Evolutionary conservation across 2,797 vertebrate genomes (phyloP).

Genomic region (Malacoctenus gilli): DNA sequence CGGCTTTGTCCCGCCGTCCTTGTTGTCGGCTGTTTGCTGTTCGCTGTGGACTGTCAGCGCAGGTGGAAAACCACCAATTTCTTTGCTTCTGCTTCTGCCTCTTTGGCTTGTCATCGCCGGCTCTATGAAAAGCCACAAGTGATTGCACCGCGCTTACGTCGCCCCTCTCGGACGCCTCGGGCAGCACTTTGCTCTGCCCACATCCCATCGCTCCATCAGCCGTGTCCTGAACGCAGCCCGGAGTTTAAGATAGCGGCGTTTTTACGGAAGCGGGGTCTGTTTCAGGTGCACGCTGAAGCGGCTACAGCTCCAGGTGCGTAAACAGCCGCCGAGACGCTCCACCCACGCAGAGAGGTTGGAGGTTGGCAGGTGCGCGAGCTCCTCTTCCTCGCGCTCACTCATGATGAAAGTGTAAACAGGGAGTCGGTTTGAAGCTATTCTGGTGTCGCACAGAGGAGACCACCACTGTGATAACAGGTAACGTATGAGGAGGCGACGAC

Average conservation of each 20-base stretch:
- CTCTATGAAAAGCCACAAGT: constrained; percentile 54
- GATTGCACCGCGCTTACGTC: constrained; percentile 55
- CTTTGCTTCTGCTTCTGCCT: constrained; percentile 19
- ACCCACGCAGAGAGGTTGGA: constrained; percentile 24
- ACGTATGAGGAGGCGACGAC: not conserved
- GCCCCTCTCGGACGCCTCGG: constrained; percentile 39
- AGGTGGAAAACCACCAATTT: constrained; percentile 21
- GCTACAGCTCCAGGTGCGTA: constrained; percentile 3
- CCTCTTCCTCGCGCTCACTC: not conserved
- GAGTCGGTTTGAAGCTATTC: constrained; percentile 60
- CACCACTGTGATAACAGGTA: not conserved
- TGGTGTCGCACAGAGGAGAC: constrained; percentile 5
- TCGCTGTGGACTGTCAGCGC: not conserved
- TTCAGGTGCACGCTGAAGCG: not conserved
- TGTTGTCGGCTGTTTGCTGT: constrained; percentile 1
- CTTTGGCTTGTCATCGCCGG: not conserved
- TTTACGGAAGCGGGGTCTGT: too few relatives aligned
- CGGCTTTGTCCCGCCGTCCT: constrained; percentile 1
- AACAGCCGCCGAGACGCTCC: constrained; percentile 8
- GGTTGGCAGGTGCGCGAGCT: constrained; percentile 25
- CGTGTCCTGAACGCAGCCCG: not conserved
- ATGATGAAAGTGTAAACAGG: constrained; percentile 43
- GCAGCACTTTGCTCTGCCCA: constrained; percentile 51
- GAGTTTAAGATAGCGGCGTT: too few relatives aligned
- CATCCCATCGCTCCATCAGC: constrained; percentile 57